Evolutionary conservation across 2,113 vertebrate species (phyloP).

Genomic region (Climacteris rufus): DNA sequence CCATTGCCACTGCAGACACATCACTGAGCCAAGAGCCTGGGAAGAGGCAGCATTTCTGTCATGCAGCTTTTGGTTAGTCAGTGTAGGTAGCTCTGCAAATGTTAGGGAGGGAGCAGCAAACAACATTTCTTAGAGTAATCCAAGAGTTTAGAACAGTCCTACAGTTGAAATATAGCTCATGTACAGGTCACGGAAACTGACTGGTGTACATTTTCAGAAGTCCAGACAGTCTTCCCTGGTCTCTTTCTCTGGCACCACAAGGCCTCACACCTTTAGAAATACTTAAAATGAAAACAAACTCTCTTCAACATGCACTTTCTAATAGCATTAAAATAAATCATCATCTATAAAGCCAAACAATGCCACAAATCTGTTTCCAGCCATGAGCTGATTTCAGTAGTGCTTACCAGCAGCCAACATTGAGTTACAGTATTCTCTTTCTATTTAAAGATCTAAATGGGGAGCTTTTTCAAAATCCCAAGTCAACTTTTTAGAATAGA

Average conservation of each 20-base stretch:
- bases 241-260: not conserved
- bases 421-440: constrained; percentile 4
- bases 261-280: not conserved
- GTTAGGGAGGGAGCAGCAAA: not conserved
- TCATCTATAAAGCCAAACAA: not conserved
- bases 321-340: constrained; percentile 32
- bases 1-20: not conserved
- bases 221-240: not conserved
- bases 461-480: constrained; percentile 6
- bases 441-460: constrained; percentile 21
- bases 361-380: not conserved
- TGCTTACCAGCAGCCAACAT: constrained; percentile 8
- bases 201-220: not conserved
- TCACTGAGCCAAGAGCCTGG: not conserved
- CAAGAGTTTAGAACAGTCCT: not conserved
- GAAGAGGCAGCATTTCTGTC: not conserved
- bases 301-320: not conserved
- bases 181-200: not conserved
- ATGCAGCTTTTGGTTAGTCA: not conserved
- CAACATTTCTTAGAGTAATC: not conserved
- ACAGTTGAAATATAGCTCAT: not conserved
- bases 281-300: constrained; percentile 3
- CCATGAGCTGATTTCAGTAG: not conserved
- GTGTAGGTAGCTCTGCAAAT: not conserved
- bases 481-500: constrained; percentile 30